Base-by-base conservation (phyloP, 2,797 vertebrate genomes). In the Ciconia nigra region DNA sequence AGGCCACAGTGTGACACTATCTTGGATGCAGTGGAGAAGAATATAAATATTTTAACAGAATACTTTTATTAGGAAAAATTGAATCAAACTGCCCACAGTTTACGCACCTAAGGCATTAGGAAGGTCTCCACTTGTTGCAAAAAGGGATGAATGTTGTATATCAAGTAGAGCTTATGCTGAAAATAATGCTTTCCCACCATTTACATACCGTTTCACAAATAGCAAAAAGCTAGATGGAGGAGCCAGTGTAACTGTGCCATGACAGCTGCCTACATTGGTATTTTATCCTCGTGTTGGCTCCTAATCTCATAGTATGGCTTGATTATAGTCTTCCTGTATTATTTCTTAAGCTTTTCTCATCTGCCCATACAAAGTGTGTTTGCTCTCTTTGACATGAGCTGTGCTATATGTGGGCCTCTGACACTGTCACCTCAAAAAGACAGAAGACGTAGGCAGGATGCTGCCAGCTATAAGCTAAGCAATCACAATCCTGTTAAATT, bases 301-400 rank as follows among this genome's bases (percentile, higher is more conserved):
- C 51, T 47, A 37, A 91, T 91, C 49, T 71, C 58, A 54, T 41
- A 69, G 29, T 47, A 61, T 41, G 18, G 46, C 62, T 83, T 94
- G 70, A 81, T 91, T 90, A 79, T 41, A 69, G 47, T 47, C 62
- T 79, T 63, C 26, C 41, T 85, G 28, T 72, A 26, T 39, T 78
- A 57, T 76, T 93, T 87, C 76, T 85, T 79, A 78, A 69, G 55
- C 19, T 93, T 61, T 74, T 67, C 35, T 83, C 52, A 35, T 91
- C 89, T 93, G 59, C 65, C 69, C 20, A 0, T 83, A 33, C 10
- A 31, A 85, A 70, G 39, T 4, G 15, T 22, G 33, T 35, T 82
- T 81, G 69, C 54, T 76, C 4, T 72, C 73, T 91, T 62, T 83
- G 91, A 72, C 41, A 49, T 0, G 12, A 90, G 49, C 72, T 86